Evolutionary conservation across 2,888 invertebrate genomes (phyloP).

Genomic region (Hololepta plana): DNA sequence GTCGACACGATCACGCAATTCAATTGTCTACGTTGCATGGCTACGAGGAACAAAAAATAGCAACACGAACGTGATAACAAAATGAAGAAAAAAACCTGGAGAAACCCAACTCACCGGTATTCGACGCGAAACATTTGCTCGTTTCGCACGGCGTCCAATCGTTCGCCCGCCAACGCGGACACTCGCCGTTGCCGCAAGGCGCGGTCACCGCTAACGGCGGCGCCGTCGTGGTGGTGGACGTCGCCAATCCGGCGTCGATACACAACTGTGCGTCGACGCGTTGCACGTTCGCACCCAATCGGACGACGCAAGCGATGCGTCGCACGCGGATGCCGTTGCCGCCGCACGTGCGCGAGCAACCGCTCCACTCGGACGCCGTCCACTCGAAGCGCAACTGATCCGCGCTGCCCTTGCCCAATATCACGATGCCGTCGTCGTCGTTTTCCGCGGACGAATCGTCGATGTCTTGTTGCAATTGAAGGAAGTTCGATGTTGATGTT

Average conservation of each 20-base stretch:
- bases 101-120: slow-evolving; percentile 44
- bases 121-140: slow-evolving; percentile 56
- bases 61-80: no score
- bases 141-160: slow-evolving; percentile 56
- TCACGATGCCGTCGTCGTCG: slow-evolving; percentile 12
- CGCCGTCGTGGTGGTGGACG: slow-evolving; percentile 41
- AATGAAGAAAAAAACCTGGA: no score
- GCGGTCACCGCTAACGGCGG: no score
- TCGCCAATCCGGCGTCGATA: slow-evolving; percentile 47
- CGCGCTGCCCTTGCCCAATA: slow-evolving; percentile 16
- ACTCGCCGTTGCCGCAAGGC: slow-evolving; percentile 50
- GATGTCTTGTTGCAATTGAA: no score
- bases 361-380: slow-evolving; percentile 71
- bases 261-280: slow-evolving; percentile 47
- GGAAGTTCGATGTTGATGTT: no score
- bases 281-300: slow-evolving; percentile 33
- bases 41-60: no score
- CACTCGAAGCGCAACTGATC: slow-evolving; percentile 50
- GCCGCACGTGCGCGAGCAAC: slow-evolving; percentile 70
- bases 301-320: slow-evolving; percentile 53
- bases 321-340: slow-evolving; percentile 55
- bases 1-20: slow-evolving; percentile 35
- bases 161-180: slow-evolving; percentile 52
- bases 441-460: slow-evolving; percentile 16
- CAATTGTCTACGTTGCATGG: slow-evolving; percentile 54